These are phyloP conservation scores for Capreolus pygargus DNA, from an alignment of 2,113 vertebrate genomes.

Conservation along the genomic window DNA sequence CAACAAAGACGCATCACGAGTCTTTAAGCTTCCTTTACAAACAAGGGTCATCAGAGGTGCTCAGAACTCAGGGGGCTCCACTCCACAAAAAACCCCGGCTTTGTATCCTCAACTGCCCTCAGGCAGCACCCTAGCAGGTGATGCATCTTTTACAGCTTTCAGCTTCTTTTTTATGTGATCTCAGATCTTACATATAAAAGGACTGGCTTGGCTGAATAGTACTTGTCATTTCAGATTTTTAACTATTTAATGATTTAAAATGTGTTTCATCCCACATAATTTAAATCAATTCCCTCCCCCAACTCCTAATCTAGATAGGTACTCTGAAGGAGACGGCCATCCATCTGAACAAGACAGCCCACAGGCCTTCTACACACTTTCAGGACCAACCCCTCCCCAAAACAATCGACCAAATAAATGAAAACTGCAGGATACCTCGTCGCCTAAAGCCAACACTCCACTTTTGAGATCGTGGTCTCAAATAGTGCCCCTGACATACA, in stretches of 20 bases:
- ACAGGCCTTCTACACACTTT: background rate
- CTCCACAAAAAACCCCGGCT: constrained; percentile 13
- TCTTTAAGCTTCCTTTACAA: background rate
- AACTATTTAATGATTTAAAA: background rate
- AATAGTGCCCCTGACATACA: background rate
- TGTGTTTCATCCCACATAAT: background rate
- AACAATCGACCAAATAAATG: background rate
- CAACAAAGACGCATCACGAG: background rate
- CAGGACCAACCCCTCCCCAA: background rate
- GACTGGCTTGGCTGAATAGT: background rate
- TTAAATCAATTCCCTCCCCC: background rate
- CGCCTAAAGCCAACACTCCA: background rate
- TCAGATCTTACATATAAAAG: constrained; percentile 17
- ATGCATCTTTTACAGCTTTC: background rate
- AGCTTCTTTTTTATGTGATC: background rate
- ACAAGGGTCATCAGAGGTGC: background rate
- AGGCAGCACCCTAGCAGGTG: background rate
- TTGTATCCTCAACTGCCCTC: background rate
- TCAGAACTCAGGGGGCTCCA: background rate
- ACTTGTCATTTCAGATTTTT: background rate
- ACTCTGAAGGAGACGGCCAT: background rate
- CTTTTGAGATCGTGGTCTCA: background rate
- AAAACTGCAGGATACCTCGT: background rate
- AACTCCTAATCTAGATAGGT: background rate
- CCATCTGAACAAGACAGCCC: background rate